Percentiles rank a stretch among this genome's conserved stretches.
Conservation (phyloP, 2,113 vertebrate genomes). For the Planiliza haematocheilus region DNA sequence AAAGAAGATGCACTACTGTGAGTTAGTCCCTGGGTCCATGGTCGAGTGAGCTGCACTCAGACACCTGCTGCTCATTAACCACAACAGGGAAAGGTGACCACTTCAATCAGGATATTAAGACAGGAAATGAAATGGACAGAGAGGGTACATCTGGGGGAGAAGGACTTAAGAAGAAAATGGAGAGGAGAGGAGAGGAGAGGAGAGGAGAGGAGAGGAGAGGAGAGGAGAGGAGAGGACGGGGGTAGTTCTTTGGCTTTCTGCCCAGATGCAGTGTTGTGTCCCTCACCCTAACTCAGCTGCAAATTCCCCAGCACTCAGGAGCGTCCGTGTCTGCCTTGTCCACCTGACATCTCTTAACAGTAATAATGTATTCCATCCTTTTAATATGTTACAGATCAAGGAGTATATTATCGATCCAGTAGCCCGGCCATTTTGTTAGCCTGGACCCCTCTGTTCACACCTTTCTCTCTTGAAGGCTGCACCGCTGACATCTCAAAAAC, state of each 20-base stretch:
- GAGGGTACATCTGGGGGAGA: constrained; percentile 15
- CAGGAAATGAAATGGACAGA: constrained; percentile 69
- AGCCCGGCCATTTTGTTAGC: constrained; percentile 52
- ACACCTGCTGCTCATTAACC: constrained; percentile 76
- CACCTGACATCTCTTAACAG: constrained; percentile 72
- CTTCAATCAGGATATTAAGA: constrained; percentile 75
- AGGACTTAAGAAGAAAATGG: not conserved
- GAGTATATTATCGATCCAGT: constrained; percentile 65
- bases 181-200: constrained; percentile 9
- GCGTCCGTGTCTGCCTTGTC: constrained; percentile 32
- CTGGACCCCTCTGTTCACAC: constrained; percentile 2
- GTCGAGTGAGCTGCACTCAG: constrained; percentile 54
- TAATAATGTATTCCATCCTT: constrained; percentile 75
- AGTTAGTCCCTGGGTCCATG: constrained; percentile 32
- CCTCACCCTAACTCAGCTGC: constrained; percentile 59
- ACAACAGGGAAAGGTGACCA: constrained; percentile 69
- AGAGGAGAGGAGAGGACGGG: constrained; percentile 18
- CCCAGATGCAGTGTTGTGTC: constrained; percentile 66
- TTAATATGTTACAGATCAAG: constrained; percentile 75
- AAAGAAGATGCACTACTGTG: constrained; percentile 28
- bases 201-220: constrained; percentile 3
- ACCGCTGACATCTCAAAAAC: constrained; percentile 1
- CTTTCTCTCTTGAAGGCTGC: constrained; percentile 25
- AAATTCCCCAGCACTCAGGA: constrained; percentile 41
- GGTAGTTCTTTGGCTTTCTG: constrained; percentile 56